Evolutionary conservation across 1,140 invertebrate species (phyloP), one percentile per base, ranked within the genome.

Genomic region (Diploscapter pachys): DNA sequence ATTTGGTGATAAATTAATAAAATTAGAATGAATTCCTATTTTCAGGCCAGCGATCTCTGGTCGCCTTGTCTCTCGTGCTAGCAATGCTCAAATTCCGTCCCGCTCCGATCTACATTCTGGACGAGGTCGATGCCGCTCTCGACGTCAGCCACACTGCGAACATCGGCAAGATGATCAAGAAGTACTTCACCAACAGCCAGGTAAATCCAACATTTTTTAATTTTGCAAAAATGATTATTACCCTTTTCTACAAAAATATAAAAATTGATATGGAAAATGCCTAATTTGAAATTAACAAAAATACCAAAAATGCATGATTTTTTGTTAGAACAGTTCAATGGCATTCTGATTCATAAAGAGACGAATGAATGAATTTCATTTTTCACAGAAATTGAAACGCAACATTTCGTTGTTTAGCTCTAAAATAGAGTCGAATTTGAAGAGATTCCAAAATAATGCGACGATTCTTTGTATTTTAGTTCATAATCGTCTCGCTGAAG

Each of bases 61-160:
- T 98, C 50, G 96, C 96, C 2, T 88, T 99, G 49, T 98, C 96
- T 3, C 89, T 99, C 5, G 95, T 99, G 79, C 89, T 99, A 76
- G 92, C 96, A 50, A 93, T 99, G 91, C 87, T 99, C 75, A 89
- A 95, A 72, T 99, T 96, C 87, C 96, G 96, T 83, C 96, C 97
- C 4, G 97, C 97, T 9, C 97, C 96, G 2, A 89, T 99, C 8
- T 99, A 99, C 85, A 98, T 99, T 87, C 89, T 99, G 81, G 97
- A 99, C 86, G 96, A 99, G 89, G 94, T 99, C 63, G 97, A 99
- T 87, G 95, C 97, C 4, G 97, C 97, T 4, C 88, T 99, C 3
- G 97, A 99, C 89, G 89, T 98, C 49, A 96, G 93, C 2, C 97
- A 99, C 86, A 99, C 97, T 4, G 94, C 98, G 87, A 99, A 99